Evolutionary conservation across 2,888 invertebrate species (phyloP), one percentile per base, ranked within the genome.

Genomic region (Leucophora obtusa): DNA sequence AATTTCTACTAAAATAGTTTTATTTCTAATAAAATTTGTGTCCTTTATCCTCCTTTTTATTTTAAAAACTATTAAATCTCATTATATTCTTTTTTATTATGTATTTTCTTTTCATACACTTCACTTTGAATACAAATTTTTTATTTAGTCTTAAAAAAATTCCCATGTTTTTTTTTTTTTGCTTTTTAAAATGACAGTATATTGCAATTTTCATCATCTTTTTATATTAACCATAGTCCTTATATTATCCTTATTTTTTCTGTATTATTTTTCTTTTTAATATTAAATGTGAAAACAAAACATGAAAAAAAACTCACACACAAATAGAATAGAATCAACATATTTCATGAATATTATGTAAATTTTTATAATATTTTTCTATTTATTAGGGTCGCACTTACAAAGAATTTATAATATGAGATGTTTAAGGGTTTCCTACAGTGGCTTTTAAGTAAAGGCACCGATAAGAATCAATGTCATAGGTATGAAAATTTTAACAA

Each of bases 261-360:
- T 38, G 11, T 38, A 38, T 38, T 38, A 38, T 38, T 38, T 38
- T 38, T 38, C 14, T 38, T 38, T 38, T 38, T 38, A 11, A 11
- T 14, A 10, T 35, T 10, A 35, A 35, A 35, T 35, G 35, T 35
- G 35, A 10, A 35, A 35, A 43, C 8, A 17, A 17, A 38, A 18
- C n/a, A 50, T n/a, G 47, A 0, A 24, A 62, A 62, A 50, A 47
- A 43, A 35, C n/a, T 2, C 35, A 66, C 43, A 53, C 43, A n/a
- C 53, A n/a, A n/a, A n/a, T n/a, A 66, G 54, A 54, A 66, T 24
- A 66, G 54, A 43, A 66, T 66, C 54, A 66, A 66, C 66, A 66
- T 66, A 66, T 66, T 56, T 66, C 66, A 66, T 54, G 66, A 66
- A 66, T 66, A 66, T 66, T 66, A 66, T 66, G 43, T 54, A 66